These are phyloP conservation scores for rabbit (Oryctolagus cuniculus) DNA, from an alignment of 2,113 vertebrate genomes.

Conservation along the genomic window mOryCun1.1 NC_091436.1:127323501-127324000, in stretches of 20 bases:
- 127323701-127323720: background rate
- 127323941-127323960: background rate
- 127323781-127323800: constrained; percentile 6
- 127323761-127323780: background rate
- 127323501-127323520: constrained; percentile 94
- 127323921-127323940: background rate
- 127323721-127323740: constrained; percentile 25
- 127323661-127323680: constrained; percentile 43
- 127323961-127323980: background rate
- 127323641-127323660: constrained; percentile 56
- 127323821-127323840: background rate
- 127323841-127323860: background rate
- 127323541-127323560: constrained; percentile 21
- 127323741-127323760: constrained; percentile 15
- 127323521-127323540: constrained; percentile 42
- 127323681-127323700: constrained; percentile 40
- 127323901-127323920: background rate
- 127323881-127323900: background rate
- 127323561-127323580: constrained; percentile 50
- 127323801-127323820: background rate
- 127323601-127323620: background rate
- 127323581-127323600: background rate
- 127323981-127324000: background rate
- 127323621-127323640: constrained; percentile 40
- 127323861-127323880: background rate